Evolutionary conservation across 2,888 invertebrate genomes (phyloP), one percentile per base, ranked within the genome.

Genomic region (Linnaemya tessellans): DNA sequence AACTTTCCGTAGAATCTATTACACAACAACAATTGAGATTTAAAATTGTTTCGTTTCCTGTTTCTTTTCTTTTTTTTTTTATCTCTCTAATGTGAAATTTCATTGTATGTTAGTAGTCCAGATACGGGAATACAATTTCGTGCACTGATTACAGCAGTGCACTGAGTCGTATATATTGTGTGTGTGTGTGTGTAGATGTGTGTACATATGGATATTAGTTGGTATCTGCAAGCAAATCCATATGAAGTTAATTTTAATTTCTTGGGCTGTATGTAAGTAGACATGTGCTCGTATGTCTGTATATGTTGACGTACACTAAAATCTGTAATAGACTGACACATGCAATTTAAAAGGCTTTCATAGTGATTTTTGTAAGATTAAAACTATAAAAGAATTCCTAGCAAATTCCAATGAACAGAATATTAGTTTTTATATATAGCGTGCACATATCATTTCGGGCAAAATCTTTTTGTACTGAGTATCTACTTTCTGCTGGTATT

Each of bases 201-300:
- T 30, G 38, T 11, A 41, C 25, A 25, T 38, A 68, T 18, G 60
- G 8, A 43, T 68, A 30, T 43, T 60, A 25, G 25, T 38, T 62
- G 20, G 60, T 38, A 46, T 46, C 54, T 70, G 11, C 22, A 30
- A 43, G 13, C 70, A 62, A 51, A 38, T 64, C 46, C 46, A 56
- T 65, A 58, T 65, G 46, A 43, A 80, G 71, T 80, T 71, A 65
- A 71, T 80, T 71, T 71, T 80, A 73, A 80, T 73, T 80, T 80
- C 71, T 68, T 78, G 49, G 58, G 1, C n/a, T 56, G 35, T 30
- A 30, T 30, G 30, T 30, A 30, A 30, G 30, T 30, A 30, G 30
- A 30, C 30, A 30, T 30, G 30, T 30, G 30, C 30, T 8, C 8
- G 58, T 35, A 35, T 58, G 7, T 15, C 3, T n/a, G n/a, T 4